Percentiles rank a stretch among this genome's conserved stretches.
Conservation (phyloP, 92 coral and sea anemone species). For the Siderastrea radians region DNA sequence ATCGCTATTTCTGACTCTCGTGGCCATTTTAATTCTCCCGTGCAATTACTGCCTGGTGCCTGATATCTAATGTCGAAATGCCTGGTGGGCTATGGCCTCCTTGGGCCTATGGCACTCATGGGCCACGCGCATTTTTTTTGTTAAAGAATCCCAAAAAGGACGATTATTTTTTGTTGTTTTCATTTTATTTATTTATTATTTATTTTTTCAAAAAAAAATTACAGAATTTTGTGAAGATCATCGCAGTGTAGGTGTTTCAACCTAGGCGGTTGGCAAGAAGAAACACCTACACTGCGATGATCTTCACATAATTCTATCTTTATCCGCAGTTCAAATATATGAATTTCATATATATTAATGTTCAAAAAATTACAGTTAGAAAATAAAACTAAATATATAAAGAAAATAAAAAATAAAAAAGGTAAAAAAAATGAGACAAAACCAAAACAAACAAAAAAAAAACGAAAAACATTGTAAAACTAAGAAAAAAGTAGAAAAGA, state of each 20-base stretch:
- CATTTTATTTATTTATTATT: neutral
- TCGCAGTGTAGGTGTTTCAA: too few species aligned
- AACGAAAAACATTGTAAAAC: neutral
- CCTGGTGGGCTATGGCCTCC: constrained; percentile 64
- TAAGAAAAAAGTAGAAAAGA: neutral
- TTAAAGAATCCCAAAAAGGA: too few species aligned
- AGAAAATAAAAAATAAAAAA: constrained; percentile 24
- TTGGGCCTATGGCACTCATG: constrained; percentile 51
- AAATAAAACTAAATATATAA: constrained; percentile 16
- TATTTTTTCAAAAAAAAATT: neutral
- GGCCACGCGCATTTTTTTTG: constrained; percentile 45
- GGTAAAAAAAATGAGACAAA: neutral
- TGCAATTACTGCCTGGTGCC: constrained; percentile 23
- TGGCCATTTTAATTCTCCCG: constrained; percentile 61
- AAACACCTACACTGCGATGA: too few species aligned
- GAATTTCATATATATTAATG: too few species aligned
- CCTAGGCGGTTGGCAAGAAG: too few species aligned
- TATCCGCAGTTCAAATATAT: too few species aligned
- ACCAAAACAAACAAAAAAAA: neutral
- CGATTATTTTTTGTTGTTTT: neutral
- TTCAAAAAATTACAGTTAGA: neutral
- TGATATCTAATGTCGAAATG: constrained; percentile 41
- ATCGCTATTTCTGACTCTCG: constrained; percentile 59
- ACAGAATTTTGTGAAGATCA: too few species aligned
- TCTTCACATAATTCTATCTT: too few species aligned